Evolutionary conservation across 2,113 vertebrate species (phyloP).

Genomic region (Atractosteus spatula): DNA sequence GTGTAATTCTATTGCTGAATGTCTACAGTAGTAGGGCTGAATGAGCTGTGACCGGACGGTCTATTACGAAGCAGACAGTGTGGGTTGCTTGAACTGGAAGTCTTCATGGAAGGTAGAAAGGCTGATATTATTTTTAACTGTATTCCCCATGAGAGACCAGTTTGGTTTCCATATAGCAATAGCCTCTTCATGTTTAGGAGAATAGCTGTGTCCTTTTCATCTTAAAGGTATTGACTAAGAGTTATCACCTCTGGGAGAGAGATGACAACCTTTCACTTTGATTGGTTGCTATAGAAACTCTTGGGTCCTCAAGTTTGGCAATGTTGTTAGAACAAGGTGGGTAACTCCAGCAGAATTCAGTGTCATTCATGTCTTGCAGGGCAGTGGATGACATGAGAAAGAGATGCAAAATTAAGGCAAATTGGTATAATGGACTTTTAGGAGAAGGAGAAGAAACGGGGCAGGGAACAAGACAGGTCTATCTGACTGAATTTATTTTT

Average conservation of each 20-base stretch:
- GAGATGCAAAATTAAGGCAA: not conserved
- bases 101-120: no score
- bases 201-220: conserved; percentile 1
- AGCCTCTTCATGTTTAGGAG: no score
- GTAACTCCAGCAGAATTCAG: conserved; percentile 12
- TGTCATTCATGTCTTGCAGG: conserved; percentile 20
- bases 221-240: conserved; percentile 15
- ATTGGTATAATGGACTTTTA: no score
- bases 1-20: no score
- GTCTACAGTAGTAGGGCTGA: no score
- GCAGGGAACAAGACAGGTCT: not conserved
- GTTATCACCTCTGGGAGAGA: conserved; percentile 12
- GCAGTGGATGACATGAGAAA: conserved; percentile 4
- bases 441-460: not conserved
- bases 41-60: no score
- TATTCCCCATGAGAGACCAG: no score
- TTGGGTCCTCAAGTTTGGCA: not conserved
- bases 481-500: no score
- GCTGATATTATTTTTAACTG: no score
- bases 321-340: conserved; percentile 13
- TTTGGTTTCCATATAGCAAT: no score
- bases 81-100: no score
- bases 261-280: conserved; percentile 24
- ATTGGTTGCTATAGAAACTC: conserved; percentile 26
- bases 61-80: no score